phyloP scores from a whole-genome alignment of 2,797 vertebrate species.

The Halcyon smyrnensis region DNA sequence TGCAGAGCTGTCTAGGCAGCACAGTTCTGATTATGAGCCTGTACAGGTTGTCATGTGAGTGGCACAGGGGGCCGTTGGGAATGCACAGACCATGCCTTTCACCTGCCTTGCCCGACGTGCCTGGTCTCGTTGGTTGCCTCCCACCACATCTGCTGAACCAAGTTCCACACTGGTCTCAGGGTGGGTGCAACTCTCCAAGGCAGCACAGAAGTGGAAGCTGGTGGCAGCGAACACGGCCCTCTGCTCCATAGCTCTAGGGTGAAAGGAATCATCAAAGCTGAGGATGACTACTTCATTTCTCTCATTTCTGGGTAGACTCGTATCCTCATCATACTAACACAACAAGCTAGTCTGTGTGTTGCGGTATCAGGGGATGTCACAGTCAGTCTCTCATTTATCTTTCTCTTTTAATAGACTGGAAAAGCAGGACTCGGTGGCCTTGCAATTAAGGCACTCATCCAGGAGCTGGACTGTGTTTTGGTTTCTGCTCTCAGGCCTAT shows the following conservation, averaged over 20 bases:
- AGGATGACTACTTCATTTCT: background rate
- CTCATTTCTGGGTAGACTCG: accelerated
- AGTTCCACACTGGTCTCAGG: background rate
- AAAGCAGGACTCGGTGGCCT: background rate
- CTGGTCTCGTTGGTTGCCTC: accelerated
- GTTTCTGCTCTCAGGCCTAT: background rate
- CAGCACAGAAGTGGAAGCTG: background rate
- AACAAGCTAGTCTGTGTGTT: background rate
- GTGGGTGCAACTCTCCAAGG: background rate
- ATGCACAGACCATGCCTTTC: background rate
- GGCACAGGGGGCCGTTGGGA: background rate
- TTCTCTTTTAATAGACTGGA: background rate
- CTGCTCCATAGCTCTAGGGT: background rate
- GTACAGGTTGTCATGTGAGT: background rate
- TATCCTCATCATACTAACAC: background rate
- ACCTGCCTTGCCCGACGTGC: accelerated
- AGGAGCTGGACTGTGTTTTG: background rate
- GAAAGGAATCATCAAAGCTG: background rate
- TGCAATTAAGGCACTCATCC: background rate
- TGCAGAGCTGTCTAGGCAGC: background rate
- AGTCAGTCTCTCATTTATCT: background rate
- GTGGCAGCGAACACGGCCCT: background rate
- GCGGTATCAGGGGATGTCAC: background rate
- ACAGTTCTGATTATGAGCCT: background rate
- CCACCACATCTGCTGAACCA: background rate